Conservation (phyloP, 2,888 invertebrate species). For the Lydus trimaculatus region DNA sequence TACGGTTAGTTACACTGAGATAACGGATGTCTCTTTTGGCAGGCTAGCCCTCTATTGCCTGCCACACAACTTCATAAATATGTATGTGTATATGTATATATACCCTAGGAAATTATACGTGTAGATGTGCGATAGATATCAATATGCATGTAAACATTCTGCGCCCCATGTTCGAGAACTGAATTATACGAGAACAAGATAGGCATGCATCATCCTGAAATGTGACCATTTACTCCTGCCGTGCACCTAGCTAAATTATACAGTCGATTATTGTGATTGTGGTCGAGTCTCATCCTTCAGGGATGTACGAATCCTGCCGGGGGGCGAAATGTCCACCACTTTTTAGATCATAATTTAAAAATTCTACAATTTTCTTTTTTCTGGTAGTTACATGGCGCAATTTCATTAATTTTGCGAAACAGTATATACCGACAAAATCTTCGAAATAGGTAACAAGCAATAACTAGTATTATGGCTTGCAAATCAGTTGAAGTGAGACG, state of each 20-base stretch:
- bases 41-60: constrained; percentile 39
- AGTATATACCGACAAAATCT: too few species aligned
- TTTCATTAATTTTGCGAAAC: too few species aligned
- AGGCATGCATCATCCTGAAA: constrained; percentile 45
- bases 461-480: too few species aligned
- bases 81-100: too few species aligned
- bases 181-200: constrained; percentile 55
- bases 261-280: constrained; percentile 24
- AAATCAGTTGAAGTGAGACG: too few species aligned
- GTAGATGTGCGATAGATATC: constrained; percentile 61
- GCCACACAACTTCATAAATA: constrained; percentile 59
- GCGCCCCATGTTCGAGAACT: constrained; percentile 58
- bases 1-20: constrained; percentile 49
- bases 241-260: constrained; percentile 33
- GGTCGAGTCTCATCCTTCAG: background rate
- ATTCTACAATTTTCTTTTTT: too few species aligned
- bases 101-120: constrained; percentile 58
- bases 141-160: constrained; percentile 62
- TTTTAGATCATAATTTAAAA: too few species aligned
- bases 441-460: too few species aligned
- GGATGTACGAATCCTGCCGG: background rate
- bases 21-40: constrained; percentile 53
- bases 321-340: too few species aligned
- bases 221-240: constrained; percentile 41
- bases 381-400: too few species aligned